A percentile compares a stretch with the other conserved stretches of the same genome.
Evolutionary conservation across 1,140 invertebrate species (phyloP).

Genomic region (Aphaenogaster rudis): DNA sequence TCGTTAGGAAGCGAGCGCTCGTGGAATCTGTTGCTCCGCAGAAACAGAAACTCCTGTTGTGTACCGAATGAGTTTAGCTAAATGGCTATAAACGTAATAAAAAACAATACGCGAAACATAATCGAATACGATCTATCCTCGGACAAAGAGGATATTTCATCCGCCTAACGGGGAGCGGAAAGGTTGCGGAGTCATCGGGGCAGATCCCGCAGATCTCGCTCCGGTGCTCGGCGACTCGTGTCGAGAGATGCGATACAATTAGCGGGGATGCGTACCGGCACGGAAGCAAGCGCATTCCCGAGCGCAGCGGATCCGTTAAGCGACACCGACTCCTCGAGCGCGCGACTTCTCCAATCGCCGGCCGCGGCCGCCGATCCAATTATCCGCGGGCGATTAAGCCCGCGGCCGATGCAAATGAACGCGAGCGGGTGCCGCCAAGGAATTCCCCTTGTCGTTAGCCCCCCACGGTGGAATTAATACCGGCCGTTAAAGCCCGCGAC

Average conservation of each 20-base stretch:
- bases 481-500: conserved; percentile 28
- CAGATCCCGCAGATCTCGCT: conserved; percentile 47
- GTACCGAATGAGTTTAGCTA: neutral
- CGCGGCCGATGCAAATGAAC: conserved; percentile 68
- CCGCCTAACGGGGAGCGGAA: conserved; percentile 21
- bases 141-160: conserved; percentile 25
- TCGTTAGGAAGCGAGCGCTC: neutral
- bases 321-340: conserved; percentile 68
- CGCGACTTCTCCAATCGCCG: conserved; percentile 59
- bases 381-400: conserved; percentile 78
- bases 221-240: conserved; percentile 66
- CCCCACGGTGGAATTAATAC: conserved; percentile 68
- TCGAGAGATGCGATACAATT: conserved; percentile 75
- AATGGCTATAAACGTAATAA: neutral
- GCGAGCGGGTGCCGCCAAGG: conserved; percentile 56
- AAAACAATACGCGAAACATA: neutral
- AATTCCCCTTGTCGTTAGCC: conserved; percentile 73
- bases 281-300: conserved; percentile 61
- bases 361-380: conserved; percentile 72
- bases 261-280: conserved; percentile 65
- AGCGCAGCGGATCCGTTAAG: conserved; percentile 67
- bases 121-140: conserved; percentile 2
- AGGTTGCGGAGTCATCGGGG: conserved; percentile 38
- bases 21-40: neutral
- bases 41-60: neutral